Evolutionary conservation across 2,888 invertebrate species (phyloP).

Genomic region (Drosophila greeni): DNA sequence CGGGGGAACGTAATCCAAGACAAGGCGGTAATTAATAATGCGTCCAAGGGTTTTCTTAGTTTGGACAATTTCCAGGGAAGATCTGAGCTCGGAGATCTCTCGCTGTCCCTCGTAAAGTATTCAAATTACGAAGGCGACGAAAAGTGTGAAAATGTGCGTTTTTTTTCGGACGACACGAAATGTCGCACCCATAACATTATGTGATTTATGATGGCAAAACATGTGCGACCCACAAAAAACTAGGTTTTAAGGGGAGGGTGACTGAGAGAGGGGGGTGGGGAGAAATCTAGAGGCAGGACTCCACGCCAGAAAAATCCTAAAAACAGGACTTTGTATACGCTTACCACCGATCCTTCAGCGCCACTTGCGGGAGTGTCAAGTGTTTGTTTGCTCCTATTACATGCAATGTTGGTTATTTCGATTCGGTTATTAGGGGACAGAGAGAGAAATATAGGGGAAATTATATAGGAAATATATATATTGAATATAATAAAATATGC

Average conservation of each 20-base stretch:
- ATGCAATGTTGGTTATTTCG: conserved; percentile 53
- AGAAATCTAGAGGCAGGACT: conserved; percentile 19
- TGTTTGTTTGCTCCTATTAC: conserved; percentile 64
- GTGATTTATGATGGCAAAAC: conserved; percentile 79
- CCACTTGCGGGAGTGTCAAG: conserved; percentile 67
- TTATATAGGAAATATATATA: neutral
- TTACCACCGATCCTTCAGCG: conserved; percentile 66
- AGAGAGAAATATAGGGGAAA: neutral
- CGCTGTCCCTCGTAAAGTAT: conserved; percentile 59
- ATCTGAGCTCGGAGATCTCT: conserved; percentile 1
- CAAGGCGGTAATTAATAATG: conserved; percentile 71
- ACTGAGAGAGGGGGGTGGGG: neutral
- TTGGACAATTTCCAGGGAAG: conserved; percentile 58
- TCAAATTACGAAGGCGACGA: conserved; percentile 71
- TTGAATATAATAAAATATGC: neutral
- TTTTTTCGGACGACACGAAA: conserved; percentile 69
- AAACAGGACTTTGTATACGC: conserved; percentile 25
- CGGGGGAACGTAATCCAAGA: conserved; percentile 63
- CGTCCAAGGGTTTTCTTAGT: conserved; percentile 12
- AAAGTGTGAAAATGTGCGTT: conserved; percentile 77
- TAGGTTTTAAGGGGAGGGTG: neutral
- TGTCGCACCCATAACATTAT: conserved; percentile 73
- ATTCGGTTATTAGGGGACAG: conserved; percentile 45
- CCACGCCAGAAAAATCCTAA: conserved; percentile 19
- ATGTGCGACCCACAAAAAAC: conserved; percentile 77